A percentile compares a stretch with the other conserved stretches of the same genome.
Conservation (phyloP, 2,888 invertebrate genomes). For the Periphyllus acericola region DNA sequence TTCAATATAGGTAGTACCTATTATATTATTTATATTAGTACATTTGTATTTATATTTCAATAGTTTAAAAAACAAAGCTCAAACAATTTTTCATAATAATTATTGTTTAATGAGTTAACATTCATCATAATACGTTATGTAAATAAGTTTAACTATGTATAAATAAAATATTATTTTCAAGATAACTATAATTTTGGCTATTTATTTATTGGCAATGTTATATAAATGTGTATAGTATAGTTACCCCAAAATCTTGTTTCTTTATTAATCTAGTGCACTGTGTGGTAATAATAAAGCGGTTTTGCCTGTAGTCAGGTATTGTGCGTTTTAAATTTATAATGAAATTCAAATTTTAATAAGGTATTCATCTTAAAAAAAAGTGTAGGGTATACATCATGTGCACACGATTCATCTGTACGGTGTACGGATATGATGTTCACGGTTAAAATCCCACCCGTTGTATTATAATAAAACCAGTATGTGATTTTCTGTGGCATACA, state of each 20-base stretch:
- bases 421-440: not conserved
- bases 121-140: too few species aligned
- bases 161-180: too few species aligned
- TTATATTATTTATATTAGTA: not conserved
- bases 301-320: not conserved
- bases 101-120: not conserved
- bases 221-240: not conserved
- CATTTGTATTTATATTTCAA: conserved; percentile 1
- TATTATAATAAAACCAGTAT: conserved; percentile 17
- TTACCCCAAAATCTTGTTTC: not conserved
- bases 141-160: too few species aligned
- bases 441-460: not conserved
- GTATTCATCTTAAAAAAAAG: not conserved
- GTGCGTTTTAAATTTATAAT: not conserved
- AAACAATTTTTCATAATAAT: not conserved
- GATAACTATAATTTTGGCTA: too few species aligned
- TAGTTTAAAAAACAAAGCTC: not conserved
- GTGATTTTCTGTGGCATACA: not conserved
- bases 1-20: conserved; percentile 3
- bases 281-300: not conserved
- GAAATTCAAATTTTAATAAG: not conserved
- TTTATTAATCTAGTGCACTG: not conserved
- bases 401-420: not conserved
- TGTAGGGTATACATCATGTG: not conserved
- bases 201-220: not conserved